phyloP scores from a whole-genome alignment of 1,140 invertebrate species.

The Samia ricini region DNA sequence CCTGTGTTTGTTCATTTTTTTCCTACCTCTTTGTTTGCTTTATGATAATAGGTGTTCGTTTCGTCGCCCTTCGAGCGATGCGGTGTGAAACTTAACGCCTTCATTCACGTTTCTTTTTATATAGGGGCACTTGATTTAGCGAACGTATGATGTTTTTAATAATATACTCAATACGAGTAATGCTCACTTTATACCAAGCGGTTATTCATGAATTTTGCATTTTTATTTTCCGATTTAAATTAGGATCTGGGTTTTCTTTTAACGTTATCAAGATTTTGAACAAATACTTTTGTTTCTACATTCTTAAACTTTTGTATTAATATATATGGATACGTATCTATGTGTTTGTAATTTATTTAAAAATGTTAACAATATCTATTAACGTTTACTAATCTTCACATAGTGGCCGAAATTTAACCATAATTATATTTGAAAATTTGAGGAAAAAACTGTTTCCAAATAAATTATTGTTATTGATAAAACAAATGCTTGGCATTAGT shows the following conservation, averaged over 20 bases:
- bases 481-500: too few species aligned
- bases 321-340: not conserved
- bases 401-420: too few species aligned
- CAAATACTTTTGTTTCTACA: not conserved
- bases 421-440: too few species aligned
- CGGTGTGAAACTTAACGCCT: constrained; percentile 75
- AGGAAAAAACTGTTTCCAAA: too few species aligned
- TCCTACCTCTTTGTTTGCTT: constrained; percentile 67
- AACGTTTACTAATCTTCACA: too few species aligned
- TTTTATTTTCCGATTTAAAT: constrained; percentile 30
- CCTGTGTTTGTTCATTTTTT: constrained; percentile 70
- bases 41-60: constrained; percentile 75
- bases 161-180: constrained; percentile 46
- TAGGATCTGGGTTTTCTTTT: constrained; percentile 13
- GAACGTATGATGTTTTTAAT: constrained; percentile 57
- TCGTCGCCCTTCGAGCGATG: constrained; percentile 46
- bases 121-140: constrained; percentile 66
- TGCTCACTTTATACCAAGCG: constrained; percentile 38
- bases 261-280: constrained; percentile 9
- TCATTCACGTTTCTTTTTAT: constrained; percentile 65
- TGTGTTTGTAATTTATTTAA: too few species aligned
- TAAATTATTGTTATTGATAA: too few species aligned
- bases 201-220: constrained; percentile 32
- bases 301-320: not conserved
- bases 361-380: too few species aligned